phyloP scores from a whole-genome alignment of 2,113 vertebrate species.

The Zeus faber region DNA sequence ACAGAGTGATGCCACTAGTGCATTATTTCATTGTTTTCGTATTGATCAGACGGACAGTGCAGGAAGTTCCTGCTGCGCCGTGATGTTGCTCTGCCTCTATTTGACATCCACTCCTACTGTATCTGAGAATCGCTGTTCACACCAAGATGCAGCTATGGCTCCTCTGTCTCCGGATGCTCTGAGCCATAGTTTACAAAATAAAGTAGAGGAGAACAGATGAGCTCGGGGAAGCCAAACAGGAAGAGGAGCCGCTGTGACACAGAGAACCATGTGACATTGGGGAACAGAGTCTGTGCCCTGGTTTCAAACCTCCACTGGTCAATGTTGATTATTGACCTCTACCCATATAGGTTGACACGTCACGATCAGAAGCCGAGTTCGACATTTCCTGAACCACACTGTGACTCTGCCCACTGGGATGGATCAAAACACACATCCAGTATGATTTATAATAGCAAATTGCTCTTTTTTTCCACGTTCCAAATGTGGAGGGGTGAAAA shows the following conservation, averaged over 20 bases:
- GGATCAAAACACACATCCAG: background rate
- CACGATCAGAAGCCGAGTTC: constrained; percentile 15
- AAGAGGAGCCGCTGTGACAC: constrained; percentile 13
- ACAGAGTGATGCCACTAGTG: constrained; percentile 29
- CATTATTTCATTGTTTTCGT: constrained; percentile 14
- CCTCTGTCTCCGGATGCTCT: no score
- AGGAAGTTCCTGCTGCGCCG: constrained; percentile 14
- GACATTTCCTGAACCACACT: no score
- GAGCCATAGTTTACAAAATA: no score
- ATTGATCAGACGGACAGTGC: constrained; percentile 40
- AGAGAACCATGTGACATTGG: constrained; percentile 5
- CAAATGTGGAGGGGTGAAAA: no score
- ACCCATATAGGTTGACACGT: constrained; percentile 29
- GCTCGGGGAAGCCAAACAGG: background rate
- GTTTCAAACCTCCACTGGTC: constrained; percentile 53
- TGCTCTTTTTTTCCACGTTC: no score
- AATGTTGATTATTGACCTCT: constrained; percentile 54
- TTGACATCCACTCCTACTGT: background rate
- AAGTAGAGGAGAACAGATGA: background rate
- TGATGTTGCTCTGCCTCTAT: background rate
- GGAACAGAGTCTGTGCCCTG: constrained; percentile 43
- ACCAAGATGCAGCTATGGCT: background rate
- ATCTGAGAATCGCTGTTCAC: background rate
- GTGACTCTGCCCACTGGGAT: background rate
- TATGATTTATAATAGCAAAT: no score